phyloP scores from a whole-genome alignment of 2,888 invertebrate genomes.

The Epinotia demarniana region DNA sequence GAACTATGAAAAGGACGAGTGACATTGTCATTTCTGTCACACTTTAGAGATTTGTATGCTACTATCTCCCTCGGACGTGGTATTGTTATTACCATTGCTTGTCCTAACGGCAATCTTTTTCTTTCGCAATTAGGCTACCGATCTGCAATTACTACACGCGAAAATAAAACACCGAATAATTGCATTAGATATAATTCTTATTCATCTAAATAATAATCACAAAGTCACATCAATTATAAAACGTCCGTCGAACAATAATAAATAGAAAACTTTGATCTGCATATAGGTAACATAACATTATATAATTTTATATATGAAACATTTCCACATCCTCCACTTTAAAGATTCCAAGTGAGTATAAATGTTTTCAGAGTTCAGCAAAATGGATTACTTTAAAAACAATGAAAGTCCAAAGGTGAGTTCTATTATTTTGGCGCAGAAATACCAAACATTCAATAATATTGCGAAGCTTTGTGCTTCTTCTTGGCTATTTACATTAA shows the following conservation, averaged over 20 bases:
- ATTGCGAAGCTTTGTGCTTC: constrained; percentile 9
- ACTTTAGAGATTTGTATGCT: too few species aligned
- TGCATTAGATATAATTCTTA: constrained; percentile 34
- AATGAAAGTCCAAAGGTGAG: constrained; percentile 4
- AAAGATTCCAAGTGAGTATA: not conserved
- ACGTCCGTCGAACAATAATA: constrained; percentile 48
- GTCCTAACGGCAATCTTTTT: not conserved
- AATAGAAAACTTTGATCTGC: constrained; percentile 44
- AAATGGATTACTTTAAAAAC: not conserved
- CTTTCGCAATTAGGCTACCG: not conserved
- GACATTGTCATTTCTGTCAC: too few species aligned
- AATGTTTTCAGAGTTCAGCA: not conserved
- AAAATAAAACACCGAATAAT: constrained; percentile 8
- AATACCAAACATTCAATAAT: constrained; percentile 2
- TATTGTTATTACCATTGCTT: too few species aligned
- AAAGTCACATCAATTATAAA: constrained; percentile 48
- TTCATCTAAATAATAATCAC: constrained; percentile 47
- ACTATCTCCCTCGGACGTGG: too few species aligned
- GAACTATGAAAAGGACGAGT: too few species aligned
- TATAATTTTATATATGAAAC: constrained; percentile 27
- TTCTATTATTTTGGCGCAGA: not conserved
- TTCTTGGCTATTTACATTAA: constrained; percentile 33
- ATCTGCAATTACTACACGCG: not conserved
- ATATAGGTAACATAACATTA: constrained; percentile 39
- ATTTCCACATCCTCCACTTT: constrained; percentile 1